Conservation (phyloP, 2,113 vertebrate genomes). For the Capricornis sumatraensis region DNA sequence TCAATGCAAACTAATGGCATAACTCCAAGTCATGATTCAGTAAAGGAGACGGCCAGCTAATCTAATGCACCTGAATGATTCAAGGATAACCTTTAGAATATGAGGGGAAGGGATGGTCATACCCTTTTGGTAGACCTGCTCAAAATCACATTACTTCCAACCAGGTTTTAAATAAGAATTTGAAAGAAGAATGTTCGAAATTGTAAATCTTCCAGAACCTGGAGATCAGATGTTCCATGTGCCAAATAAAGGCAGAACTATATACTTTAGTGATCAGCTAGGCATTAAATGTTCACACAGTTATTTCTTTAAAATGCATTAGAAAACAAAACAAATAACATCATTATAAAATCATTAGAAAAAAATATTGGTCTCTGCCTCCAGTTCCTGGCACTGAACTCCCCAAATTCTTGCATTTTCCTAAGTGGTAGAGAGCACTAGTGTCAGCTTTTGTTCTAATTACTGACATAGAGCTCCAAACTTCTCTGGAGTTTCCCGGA, state of each 20-base stretch:
- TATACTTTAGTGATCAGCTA: not conserved
- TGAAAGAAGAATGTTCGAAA: not conserved
- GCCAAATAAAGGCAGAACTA: not conserved
- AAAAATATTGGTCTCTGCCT: not conserved
- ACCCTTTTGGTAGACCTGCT: not conserved
- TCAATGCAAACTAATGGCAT: not conserved
- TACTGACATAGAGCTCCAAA: not conserved
- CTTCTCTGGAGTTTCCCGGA: not conserved
- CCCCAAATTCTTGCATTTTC: not conserved
- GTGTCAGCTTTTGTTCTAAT: not conserved
- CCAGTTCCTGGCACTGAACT: not conserved
- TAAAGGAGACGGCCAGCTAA: not conserved
- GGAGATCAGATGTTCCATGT: not conserved
- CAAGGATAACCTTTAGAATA: not conserved
- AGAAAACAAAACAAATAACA: not conserved
- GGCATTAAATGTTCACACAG: not conserved
- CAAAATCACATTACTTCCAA: not conserved
- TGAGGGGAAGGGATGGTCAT: not conserved
- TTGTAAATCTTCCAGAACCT: not conserved
- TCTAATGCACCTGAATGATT: not conserved
- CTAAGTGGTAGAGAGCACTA: not conserved
- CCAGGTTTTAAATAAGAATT: not conserved
- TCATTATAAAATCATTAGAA: not conserved
- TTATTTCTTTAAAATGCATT: not conserved
- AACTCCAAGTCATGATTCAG: not conserved